Evolutionary conservation across 2,888 invertebrate genomes (phyloP).

Genomic region (Choristoneura rosaceana): DNA sequence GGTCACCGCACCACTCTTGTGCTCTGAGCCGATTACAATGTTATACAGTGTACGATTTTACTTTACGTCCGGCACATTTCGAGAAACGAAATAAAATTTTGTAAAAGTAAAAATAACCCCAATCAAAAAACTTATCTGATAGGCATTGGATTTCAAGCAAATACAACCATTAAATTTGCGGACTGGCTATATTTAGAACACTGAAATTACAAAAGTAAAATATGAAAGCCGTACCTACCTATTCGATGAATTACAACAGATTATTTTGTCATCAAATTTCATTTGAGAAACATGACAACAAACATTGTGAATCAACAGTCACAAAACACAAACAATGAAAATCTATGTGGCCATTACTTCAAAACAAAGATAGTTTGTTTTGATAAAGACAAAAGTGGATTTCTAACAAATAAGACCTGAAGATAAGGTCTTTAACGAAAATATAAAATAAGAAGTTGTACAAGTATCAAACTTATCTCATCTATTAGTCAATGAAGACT

Average conservation of each 20-base stretch:
- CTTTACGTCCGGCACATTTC: conserved; percentile 68
- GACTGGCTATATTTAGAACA: not conserved
- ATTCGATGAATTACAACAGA: not conserved
- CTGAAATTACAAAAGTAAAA: not conserved
- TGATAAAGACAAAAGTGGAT: not conserved
- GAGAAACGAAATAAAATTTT: conserved; percentile 33
- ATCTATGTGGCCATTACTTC: not conserved
- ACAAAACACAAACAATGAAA: not conserved
- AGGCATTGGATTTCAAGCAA: not conserved
- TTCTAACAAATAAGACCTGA: not conserved
- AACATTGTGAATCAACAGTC: not conserved
- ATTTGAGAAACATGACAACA: not conserved
- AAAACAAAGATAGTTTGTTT: not conserved
- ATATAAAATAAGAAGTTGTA: not conserved
- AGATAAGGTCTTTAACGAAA: not conserved
- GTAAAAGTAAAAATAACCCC: not conserved
- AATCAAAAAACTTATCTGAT: not conserved
- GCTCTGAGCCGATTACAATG: conserved; percentile 54
- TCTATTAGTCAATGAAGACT: conserved; percentile 17
- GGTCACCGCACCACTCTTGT: conserved; percentile 76
- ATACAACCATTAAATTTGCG: not conserved
- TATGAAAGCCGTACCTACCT: not conserved
- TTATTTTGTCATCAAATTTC: not conserved
- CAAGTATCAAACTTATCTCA: conserved; percentile 3
- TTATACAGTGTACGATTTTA: conserved; percentile 69